These are phyloP conservation scores for Carcinoscorpius rotundicauda DNA, from an alignment of 1,140 invertebrate genomes.

Conservation along the genomic window DNA sequence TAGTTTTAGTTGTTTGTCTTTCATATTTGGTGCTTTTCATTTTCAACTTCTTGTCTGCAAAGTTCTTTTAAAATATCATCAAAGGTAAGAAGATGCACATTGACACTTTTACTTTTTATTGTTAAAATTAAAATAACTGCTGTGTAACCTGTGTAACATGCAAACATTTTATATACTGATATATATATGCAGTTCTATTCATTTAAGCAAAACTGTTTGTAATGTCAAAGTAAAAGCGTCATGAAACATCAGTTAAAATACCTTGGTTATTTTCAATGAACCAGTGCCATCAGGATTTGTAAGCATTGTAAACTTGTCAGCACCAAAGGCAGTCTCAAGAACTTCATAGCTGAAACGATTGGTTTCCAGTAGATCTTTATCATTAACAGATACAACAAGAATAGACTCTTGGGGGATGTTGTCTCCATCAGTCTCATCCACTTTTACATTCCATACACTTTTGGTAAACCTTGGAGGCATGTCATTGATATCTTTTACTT, in stretches of 20 bases:
- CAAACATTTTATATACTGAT: too few relatives aligned
- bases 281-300: slow-evolving; percentile 90
- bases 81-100: too few relatives aligned
- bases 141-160: too few relatives aligned
- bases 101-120: too few relatives aligned
- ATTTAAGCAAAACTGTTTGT: too few relatives aligned
- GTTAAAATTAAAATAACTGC: too few relatives aligned
- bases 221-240: too few relatives aligned
- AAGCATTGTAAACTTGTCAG: slow-evolving; percentile 94
- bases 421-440: slow-evolving; percentile 88
- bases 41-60: too few relatives aligned
- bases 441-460: slow-evolving; percentile 90
- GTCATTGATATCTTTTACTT: slow-evolving; percentile 30
- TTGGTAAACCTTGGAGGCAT: slow-evolving; percentile 93
- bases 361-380: slow-evolving; percentile 72
- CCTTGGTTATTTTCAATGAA: slow-evolving; percentile 82
- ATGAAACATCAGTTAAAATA: background rate
- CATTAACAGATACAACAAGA: slow-evolving; percentile 84
- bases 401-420: slow-evolving; percentile 86
- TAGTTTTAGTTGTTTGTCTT: too few relatives aligned
- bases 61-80: too few relatives aligned
- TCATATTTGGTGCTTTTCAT: too few relatives aligned
- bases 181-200: too few relatives aligned
- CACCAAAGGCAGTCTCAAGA: slow-evolving; percentile 84
- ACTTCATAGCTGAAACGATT: slow-evolving; percentile 95